Evolutionary conservation across 92 coral and sea anemone genomes (phyloP).

Genomic region (Zoanthus solanderi): DNA sequence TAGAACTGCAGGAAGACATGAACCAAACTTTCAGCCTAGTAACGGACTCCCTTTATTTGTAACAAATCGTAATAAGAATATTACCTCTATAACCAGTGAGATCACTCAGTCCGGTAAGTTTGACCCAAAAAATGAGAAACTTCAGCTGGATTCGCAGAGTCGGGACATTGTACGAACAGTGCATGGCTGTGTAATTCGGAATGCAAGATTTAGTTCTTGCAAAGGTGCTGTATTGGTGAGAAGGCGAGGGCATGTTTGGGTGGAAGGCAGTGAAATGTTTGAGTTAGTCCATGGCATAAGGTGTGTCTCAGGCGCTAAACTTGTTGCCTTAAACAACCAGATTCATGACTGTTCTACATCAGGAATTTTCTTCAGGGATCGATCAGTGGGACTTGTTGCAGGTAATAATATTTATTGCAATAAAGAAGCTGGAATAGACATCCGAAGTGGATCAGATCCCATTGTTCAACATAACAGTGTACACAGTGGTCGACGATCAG

Average conservation of each 20-base stretch:
- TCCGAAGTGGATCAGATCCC: slow-evolving; percentile 95
- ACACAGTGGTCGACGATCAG: slow-evolving; percentile 91
- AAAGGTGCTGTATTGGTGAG: slow-evolving; percentile 89
- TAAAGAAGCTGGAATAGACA: slow-evolving; percentile 94
- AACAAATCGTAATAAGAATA: slow-evolving; percentile 45
- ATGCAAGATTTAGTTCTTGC: slow-evolving; percentile 74
- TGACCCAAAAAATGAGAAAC: slow-evolving; percentile 54
- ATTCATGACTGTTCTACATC: slow-evolving; percentile 93
- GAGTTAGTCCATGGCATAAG: slow-evolving; percentile 82
- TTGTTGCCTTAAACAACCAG: slow-evolving; percentile 81
- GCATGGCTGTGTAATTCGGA: slow-evolving; percentile 89
- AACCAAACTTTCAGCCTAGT: slow-evolving; percentile 41
- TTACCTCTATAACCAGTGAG: slow-evolving; percentile 67
- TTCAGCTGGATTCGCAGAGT: slow-evolving; percentile 72
- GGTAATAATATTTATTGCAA: slow-evolving; percentile 90
- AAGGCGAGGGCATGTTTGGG: slow-evolving; percentile 93
- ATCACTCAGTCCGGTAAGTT: slow-evolving; percentile 52
- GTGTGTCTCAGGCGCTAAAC: slow-evolving; percentile 85
- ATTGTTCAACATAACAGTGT: slow-evolving; percentile 94
- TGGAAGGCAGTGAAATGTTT: slow-evolving; percentile 91
- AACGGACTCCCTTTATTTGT: slow-evolving; percentile 51
- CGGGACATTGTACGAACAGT: slow-evolving; percentile 80
- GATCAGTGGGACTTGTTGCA: slow-evolving; percentile 92
- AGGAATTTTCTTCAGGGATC: slow-evolving; percentile 92
- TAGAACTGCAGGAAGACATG: slow-evolving; percentile 32